phyloP scores from a whole-genome alignment of 2,888 invertebrate species.

The Hirtodrosophila histrioides region DNA sequence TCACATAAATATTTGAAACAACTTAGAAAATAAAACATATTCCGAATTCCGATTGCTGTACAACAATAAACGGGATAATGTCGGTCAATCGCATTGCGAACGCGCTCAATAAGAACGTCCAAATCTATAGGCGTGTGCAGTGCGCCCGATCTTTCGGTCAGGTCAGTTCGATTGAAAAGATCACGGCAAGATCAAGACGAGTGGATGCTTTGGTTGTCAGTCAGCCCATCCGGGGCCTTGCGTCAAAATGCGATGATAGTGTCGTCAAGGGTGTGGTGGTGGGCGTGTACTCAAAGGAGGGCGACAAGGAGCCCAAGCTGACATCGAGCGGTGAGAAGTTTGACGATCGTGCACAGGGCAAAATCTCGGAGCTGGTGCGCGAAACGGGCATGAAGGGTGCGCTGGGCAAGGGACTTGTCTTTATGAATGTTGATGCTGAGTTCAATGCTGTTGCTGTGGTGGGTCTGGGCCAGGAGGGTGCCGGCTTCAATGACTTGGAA shows the following conservation, averaged over 20 bases:
- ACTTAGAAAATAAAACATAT: slow-evolving; percentile 8
- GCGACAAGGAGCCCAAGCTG: slow-evolving; percentile 84
- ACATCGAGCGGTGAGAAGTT: slow-evolving; percentile 85
- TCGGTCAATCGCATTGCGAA: slow-evolving; percentile 31
- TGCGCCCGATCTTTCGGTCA: neutral
- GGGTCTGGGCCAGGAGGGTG: slow-evolving; percentile 87
- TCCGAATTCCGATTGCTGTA: slow-evolving; percentile 3
- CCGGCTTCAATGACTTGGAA: slow-evolving; percentile 88
- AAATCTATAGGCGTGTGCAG: slow-evolving; percentile 18
- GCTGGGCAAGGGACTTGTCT: slow-evolving; percentile 84
- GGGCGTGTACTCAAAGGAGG: slow-evolving; percentile 85
- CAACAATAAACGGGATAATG: slow-evolving; percentile 33
- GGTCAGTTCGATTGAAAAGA: neutral
- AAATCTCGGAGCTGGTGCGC: slow-evolving; percentile 84
- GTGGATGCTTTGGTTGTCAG: neutral
- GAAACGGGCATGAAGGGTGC: slow-evolving; percentile 81
- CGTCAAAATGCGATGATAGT: slow-evolving; percentile 21
- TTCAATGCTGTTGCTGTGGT: slow-evolving; percentile 88
- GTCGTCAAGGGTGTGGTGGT: slow-evolving; percentile 85
- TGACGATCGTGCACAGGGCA: slow-evolving; percentile 85
- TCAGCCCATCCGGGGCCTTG: slow-evolving; percentile 3
- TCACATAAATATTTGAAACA: slow-evolving; percentile 19
- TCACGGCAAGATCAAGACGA: neutral
- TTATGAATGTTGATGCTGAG: slow-evolving; percentile 87
- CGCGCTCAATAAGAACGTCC: slow-evolving; percentile 10